A percentile compares a stretch with the other conserved stretches of the same genome.
These are phyloP conservation scores for Melangyna quadrimaculata DNA, from an alignment of 2,888 invertebrate genomes.

Conservation along the genomic window DNA sequence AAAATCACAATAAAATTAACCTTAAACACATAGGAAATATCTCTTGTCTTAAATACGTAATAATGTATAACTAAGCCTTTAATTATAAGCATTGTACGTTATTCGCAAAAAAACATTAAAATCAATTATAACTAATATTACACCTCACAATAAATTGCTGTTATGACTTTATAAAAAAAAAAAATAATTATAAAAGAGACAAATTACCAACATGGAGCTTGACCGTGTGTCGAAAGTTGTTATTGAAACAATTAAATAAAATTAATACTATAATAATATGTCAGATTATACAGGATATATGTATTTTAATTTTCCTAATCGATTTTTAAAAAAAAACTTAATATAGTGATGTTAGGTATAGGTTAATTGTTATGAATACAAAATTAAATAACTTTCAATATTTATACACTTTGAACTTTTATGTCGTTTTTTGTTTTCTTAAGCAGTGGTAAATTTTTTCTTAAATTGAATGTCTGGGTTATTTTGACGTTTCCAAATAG, in stretches of 20 bases:
- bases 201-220: background rate
- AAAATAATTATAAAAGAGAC: too few species aligned
- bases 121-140: background rate
- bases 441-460: too few species aligned
- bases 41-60: background rate
- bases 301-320: background rate
- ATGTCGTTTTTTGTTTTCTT: background rate
- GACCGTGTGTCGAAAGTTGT: background rate
- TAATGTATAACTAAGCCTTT: background rate
- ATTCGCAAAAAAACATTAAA: background rate
- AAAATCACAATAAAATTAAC: too few species aligned
- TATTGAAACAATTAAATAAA: background rate
- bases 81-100: background rate
- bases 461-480: too few species aligned
- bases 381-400: background rate
- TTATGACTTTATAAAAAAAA: background rate
- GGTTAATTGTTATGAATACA: background rate
- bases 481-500: too few species aligned
- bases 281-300: too few species aligned
- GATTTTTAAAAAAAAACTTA: background rate
- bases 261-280: background rate
- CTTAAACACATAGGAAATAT: background rate
- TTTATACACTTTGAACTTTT: background rate
- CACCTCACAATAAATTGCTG: background rate
- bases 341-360: background rate